These are phyloP conservation scores for Acipenser oxyrinchus DNA, from an alignment of 2,797 vertebrate genomes.

Conservation along the genomic window DNA sequence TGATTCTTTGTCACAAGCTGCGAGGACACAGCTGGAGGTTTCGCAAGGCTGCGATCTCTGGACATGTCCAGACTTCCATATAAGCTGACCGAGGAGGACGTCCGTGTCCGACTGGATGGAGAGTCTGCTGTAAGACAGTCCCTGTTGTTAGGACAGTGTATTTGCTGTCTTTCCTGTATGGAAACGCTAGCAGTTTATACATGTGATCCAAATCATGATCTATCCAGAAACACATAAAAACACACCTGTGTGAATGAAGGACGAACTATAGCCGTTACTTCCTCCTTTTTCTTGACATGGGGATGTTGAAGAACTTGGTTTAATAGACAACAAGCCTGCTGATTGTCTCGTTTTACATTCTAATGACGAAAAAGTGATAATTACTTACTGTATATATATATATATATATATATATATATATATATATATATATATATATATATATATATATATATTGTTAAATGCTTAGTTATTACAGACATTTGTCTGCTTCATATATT, in stretches of 20 bases:
- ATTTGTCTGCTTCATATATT: no score
- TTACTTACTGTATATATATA: no score
- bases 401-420: no score
- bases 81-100: conserved; percentile 66
- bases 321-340: conserved; percentile 67
- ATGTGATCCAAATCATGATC: not conserved
- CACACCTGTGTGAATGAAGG: conserved; percentile 82
- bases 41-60: conserved; percentile 73
- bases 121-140: conserved; percentile 64
- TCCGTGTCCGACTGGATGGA: conserved; percentile 62
- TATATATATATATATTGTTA: no score
- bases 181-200: not conserved
- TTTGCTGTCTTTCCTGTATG: no score
- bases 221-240: not conserved
- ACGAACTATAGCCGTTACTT: conserved; percentile 79
- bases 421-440: no score
- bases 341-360: conserved; percentile 88
- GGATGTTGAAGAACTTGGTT: conserved; percentile 78
- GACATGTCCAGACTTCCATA: conserved; percentile 74
- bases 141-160: not conserved
- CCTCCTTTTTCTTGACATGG: conserved; percentile 77
- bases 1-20: conserved; percentile 74
- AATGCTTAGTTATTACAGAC: no score
- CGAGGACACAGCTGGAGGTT: conserved; percentile 74
- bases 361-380: conserved; percentile 35